Conservation (phyloP, 1,140 invertebrate genomes). For the Aleiodes sp. region DNA sequence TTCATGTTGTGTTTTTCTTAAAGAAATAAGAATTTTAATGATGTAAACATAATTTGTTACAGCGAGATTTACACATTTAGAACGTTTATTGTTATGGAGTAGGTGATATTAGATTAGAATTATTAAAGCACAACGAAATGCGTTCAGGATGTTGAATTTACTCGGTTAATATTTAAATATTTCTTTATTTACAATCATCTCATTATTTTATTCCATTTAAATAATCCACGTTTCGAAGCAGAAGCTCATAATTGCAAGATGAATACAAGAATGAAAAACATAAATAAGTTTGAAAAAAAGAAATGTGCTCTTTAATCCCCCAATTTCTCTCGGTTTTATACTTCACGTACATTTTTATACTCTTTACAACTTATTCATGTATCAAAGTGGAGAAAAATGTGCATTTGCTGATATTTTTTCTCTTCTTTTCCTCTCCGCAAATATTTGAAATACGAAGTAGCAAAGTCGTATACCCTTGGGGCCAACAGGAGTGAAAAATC, state of each 20-base stretch:
- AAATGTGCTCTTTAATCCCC: background rate
- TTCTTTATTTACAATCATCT: background rate
- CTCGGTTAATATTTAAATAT: conserved; percentile 19
- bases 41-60: conserved; percentile 25
- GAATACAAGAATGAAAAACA: background rate
- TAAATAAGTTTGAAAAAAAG: background rate
- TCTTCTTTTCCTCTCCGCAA: conserved; percentile 6
- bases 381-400: background rate
- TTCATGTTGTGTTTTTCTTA: conserved; percentile 31
- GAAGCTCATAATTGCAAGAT: background rate
- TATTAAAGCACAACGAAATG: conserved; percentile 4
- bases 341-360: background rate
- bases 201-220: conserved; percentile 1
- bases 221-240: background rate
- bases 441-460: conserved; percentile 15
- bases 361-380: background rate
- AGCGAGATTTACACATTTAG: conserved; percentile 27
- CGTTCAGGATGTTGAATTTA: conserved; percentile 20
- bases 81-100: conserved; percentile 19
- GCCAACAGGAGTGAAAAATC: background rate
- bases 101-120: conserved; percentile 26
- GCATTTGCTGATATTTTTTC: background rate
- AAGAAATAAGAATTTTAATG: background rate
- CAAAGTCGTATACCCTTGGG: background rate
- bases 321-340: too few species aligned